Conservation (phyloP, 1,140 invertebrate species). For the Drosophila carrolli region DNA sequence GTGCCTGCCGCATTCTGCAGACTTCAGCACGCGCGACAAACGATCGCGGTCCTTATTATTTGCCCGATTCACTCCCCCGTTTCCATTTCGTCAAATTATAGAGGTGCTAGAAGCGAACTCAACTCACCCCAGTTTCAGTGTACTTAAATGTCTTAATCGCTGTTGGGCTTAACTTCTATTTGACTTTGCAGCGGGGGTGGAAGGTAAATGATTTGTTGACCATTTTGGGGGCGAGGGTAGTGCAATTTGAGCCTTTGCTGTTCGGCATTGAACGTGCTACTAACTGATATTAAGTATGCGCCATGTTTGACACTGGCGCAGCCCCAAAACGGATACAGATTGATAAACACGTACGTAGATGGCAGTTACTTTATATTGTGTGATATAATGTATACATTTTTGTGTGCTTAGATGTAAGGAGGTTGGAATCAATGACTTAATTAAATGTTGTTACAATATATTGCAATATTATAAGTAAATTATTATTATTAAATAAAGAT, state of each 20-base stretch:
- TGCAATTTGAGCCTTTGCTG: conserved; percentile 43
- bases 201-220: conserved; percentile 48
- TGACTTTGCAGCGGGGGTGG: conserved; percentile 19
- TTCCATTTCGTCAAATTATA: conserved; percentile 68
- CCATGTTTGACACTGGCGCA: conserved; percentile 42
- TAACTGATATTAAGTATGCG: conserved; percentile 58
- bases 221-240: not conserved
- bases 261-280: conserved; percentile 59
- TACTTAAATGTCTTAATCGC: conserved; percentile 74
- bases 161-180: conserved; percentile 25
- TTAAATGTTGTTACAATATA: too few species aligned
- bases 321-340: conserved; percentile 31
- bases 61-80: conserved; percentile 25
- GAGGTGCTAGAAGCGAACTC: conserved; percentile 50
- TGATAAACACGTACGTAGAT: conserved; percentile 40
- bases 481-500: too few species aligned
- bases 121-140: conserved; percentile 11
- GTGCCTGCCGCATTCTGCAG: conserved; percentile 62
- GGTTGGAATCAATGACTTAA: too few species aligned
- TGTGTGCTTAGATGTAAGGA: not conserved
- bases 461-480: too few species aligned
- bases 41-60: conserved; percentile 48
- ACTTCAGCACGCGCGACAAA: conserved; percentile 70
- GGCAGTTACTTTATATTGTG: conserved; percentile 8
- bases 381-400: not conserved